A percentile compares a stretch with the other conserved stretches of the same genome.
Conservation (phyloP, 2,797 vertebrate species). For the Synanceia verrucosa region DNA sequence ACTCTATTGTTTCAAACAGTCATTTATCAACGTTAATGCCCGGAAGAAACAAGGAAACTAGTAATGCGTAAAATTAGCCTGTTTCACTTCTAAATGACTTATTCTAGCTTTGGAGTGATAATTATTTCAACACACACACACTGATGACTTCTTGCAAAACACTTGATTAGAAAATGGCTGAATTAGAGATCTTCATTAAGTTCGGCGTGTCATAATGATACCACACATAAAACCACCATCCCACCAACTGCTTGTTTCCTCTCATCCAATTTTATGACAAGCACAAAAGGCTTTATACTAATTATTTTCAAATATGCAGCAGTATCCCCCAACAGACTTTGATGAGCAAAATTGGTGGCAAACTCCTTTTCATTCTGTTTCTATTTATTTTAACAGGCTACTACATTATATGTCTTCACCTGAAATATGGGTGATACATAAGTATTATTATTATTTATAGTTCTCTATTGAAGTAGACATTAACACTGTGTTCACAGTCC, state of each 20-base stretch:
- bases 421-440: background rate
- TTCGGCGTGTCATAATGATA: background rate
- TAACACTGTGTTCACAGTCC: slow-evolving; percentile 51
- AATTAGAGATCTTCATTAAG: slow-evolving; percentile 16
- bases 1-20: slow-evolving; percentile 13
- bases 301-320: background rate
- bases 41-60: slow-evolving; percentile 20
- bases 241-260: too few relatives aligned
- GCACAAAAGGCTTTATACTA: background rate
- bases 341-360: background rate
- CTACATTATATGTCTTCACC: background rate
- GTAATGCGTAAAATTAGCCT: slow-evolving; percentile 42
- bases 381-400: background rate
- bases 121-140: slow-evolving; percentile 7
- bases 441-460: background rate
- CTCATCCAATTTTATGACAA: too few relatives aligned
- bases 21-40: slow-evolving; percentile 34
- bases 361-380: background rate
- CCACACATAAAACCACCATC: background rate
- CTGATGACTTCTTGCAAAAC: background rate
- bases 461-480: background rate
- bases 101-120: slow-evolving; percentile 24
- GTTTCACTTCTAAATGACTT: slow-evolving; percentile 37
- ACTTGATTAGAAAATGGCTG: background rate
- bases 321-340: background rate